Percentiles rank a stretch among this genome's conserved stretches.
Conservation (phyloP, 1,140 invertebrate species). For the Proales similis region DNA sequence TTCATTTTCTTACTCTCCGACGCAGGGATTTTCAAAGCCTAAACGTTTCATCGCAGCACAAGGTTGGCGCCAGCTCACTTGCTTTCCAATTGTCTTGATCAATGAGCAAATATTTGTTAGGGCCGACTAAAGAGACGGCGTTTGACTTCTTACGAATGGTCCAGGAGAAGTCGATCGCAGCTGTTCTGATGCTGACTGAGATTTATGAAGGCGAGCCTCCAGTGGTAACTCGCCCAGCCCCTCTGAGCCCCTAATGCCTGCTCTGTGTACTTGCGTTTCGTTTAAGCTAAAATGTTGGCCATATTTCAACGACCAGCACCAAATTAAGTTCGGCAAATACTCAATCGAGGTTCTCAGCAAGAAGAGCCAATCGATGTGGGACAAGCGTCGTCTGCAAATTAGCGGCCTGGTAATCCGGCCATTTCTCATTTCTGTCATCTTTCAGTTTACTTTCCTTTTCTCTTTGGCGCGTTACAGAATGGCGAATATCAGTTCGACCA, state of each 20-base stretch:
- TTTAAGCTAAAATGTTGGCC: slow-evolving; percentile 29
- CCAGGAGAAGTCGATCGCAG: slow-evolving; percentile 6
- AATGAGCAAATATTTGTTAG: too few relatives aligned
- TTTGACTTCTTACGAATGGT: slow-evolving; percentile 33
- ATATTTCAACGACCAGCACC: slow-evolving; percentile 34
- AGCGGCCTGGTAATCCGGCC: too few relatives aligned
- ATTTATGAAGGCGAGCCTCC: slow-evolving; percentile 30
- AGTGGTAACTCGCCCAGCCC: background rate
- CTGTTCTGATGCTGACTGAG: slow-evolving; percentile 27
- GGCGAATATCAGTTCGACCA: too few relatives aligned
- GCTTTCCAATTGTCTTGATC: too few relatives aligned
- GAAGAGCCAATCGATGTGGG: too few relatives aligned
- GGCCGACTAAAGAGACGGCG: slow-evolving; percentile 27
- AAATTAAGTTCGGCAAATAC: slow-evolving; percentile 24
- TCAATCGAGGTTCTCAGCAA: slow-evolving; percentile 28
- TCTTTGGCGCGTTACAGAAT: too few relatives aligned
- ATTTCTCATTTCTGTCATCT: too few relatives aligned
- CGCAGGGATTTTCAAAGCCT: slow-evolving; percentile 1
- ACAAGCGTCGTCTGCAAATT: too few relatives aligned
- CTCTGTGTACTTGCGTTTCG: background rate
- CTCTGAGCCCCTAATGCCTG: background rate
- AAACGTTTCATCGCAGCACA: slow-evolving; percentile 32
- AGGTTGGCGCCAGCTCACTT: too few relatives aligned
- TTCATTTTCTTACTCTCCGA: too few relatives aligned
- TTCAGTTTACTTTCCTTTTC: too few relatives aligned